Percentiles rank a stretch among this genome's conserved stretches.
Conservation (phyloP, 2,888 invertebrate genomes). For the Tipula confusa region DNA sequence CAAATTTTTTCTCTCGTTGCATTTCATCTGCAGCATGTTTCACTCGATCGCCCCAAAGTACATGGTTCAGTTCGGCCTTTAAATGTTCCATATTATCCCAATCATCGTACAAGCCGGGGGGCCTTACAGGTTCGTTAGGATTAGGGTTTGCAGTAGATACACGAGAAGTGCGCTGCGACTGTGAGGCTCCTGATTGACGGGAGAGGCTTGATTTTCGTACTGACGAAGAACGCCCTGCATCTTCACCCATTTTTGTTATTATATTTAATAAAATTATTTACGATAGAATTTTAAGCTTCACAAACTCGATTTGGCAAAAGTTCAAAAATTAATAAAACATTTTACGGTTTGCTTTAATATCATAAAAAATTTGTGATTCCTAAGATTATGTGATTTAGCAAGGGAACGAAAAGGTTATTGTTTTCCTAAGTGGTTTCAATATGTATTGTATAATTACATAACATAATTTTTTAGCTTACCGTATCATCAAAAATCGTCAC, state of each 20-base stretch:
- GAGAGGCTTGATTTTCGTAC: too few relatives aligned
- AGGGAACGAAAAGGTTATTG: too few relatives aligned
- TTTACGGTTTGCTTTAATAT: neutral
- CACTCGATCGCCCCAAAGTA: neutral
- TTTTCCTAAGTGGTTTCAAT: too few relatives aligned
- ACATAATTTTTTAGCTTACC: slow-evolving; percentile 59
- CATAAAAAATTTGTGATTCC: neutral
- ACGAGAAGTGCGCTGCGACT: neutral
- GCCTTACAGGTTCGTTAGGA: neutral
- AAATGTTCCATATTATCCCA: neutral
- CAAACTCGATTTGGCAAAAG: neutral
- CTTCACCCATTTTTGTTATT: neutral
- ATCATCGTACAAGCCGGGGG: neutral
- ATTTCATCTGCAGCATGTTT: neutral
- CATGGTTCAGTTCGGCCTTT: neutral
- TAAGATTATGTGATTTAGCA: neutral
- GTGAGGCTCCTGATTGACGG: neutral
- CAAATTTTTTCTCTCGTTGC: neutral
- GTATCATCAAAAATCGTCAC: slow-evolving; percentile 84
- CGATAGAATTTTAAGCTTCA: neutral
- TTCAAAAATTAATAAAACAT: neutral
- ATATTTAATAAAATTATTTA: neutral
- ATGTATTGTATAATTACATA: too few relatives aligned
- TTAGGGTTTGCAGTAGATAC: neutral
- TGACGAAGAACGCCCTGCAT: too few relatives aligned